Percentiles rank a stretch among this genome's conserved stretches.
Evolutionary conservation across 2,797 vertebrate species (phyloP).

Genomic region (Paedocypris micromegethes): DNA sequence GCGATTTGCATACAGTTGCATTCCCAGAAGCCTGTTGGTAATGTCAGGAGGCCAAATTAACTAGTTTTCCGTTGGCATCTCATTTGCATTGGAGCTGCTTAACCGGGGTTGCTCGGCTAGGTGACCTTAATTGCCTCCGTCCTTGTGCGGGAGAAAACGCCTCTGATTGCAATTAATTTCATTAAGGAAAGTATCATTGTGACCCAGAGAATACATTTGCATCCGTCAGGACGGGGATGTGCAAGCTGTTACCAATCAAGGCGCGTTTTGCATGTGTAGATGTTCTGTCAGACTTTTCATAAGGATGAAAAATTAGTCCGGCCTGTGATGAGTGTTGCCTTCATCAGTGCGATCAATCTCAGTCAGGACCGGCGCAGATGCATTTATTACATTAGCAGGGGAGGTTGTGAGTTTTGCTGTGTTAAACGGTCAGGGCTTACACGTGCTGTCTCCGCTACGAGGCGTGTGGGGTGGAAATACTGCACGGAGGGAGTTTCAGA

Average conservation of each 20-base stretch:
- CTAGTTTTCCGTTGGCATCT: slow-evolving; percentile 73
- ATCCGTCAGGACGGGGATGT: slow-evolving; percentile 43
- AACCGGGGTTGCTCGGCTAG: slow-evolving; percentile 66
- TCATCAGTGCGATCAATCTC: slow-evolving; percentile 50
- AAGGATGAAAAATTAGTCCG: slow-evolving; percentile 52
- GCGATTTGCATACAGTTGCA: slow-evolving; percentile 65
- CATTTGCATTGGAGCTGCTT: slow-evolving; percentile 71
- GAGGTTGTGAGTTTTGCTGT: slow-evolving; percentile 25
- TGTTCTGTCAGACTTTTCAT: slow-evolving; percentile 51
- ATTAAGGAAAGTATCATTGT: slow-evolving; percentile 52
- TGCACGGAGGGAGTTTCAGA: too few species aligned
- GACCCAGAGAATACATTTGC: slow-evolving; percentile 51
- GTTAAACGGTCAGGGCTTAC: slow-evolving; percentile 19
- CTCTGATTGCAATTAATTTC: slow-evolving; percentile 55
- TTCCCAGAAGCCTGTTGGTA: slow-evolving; percentile 65
- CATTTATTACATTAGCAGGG: slow-evolving; percentile 36
- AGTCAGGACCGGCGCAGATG: slow-evolving; percentile 44
- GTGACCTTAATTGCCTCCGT: slow-evolving; percentile 63
- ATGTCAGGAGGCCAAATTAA: slow-evolving; percentile 77
- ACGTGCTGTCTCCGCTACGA: slow-evolving; percentile 1
- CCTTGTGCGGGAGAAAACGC: slow-evolving; percentile 46
- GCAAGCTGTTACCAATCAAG: slow-evolving; percentile 55
- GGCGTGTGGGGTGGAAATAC: too few species aligned
- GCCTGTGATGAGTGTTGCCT: slow-evolving; percentile 46
- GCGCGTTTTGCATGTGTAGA: slow-evolving; percentile 33